Conservation (phyloP, 2,113 vertebrate species). For the Neodontobutis hainanensis region DNA sequence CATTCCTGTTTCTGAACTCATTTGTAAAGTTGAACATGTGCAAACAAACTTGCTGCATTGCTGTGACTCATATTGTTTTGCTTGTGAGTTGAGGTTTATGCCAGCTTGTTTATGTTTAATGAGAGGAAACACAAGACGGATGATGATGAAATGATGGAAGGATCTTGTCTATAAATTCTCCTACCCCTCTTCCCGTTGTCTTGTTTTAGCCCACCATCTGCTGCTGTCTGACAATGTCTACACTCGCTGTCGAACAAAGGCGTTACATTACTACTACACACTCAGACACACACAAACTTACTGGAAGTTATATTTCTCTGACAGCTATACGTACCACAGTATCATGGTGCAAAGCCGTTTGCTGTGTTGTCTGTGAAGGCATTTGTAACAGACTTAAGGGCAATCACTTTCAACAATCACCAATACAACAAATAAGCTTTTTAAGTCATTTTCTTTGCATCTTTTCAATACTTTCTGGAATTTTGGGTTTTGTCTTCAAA, state of each 20-base stretch:
- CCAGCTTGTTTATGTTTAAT: conserved; percentile 45
- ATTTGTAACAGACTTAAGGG: conserved; percentile 1
- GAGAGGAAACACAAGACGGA: conserved; percentile 57
- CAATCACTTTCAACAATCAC: not conserved
- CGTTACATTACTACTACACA: conserved; percentile 51
- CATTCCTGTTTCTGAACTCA: not conserved
- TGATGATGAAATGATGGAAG: conserved; percentile 72
- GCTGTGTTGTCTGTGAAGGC: conserved; percentile 34
- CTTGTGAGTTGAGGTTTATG: conserved; percentile 4
- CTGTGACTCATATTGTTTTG: not conserved
- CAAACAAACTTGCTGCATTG: not conserved
- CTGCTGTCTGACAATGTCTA: conserved; percentile 72
- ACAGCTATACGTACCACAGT: conserved; percentile 34
- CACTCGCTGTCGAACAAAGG: conserved; percentile 68
- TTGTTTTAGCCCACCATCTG: conserved; percentile 76
- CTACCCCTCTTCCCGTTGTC: conserved; percentile 65
- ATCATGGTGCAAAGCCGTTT: conserved; percentile 36
- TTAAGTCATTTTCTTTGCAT: conserved; percentile 37
- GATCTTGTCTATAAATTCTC: conserved; percentile 60
- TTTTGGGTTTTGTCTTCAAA: conserved; percentile 40
- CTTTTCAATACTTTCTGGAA: conserved; percentile 44
- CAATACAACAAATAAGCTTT: conserved; percentile 10
- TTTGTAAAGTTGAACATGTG: not conserved
- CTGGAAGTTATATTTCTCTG: conserved; percentile 27
- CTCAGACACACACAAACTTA: conserved; percentile 21